phyloP scores from a whole-genome alignment of 2,888 invertebrate species.

The Phyto melanocephala region DNA sequence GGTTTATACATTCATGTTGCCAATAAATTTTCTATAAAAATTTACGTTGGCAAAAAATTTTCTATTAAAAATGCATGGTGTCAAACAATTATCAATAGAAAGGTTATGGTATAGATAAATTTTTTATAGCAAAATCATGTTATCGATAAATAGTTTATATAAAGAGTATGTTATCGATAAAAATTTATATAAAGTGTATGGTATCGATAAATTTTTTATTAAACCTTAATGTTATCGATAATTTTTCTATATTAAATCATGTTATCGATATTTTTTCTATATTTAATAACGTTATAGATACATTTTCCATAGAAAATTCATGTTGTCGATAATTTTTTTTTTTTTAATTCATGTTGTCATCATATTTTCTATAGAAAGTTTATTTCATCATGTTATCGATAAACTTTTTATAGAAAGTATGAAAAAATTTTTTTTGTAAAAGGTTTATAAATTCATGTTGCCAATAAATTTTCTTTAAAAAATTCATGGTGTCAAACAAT shows the following conservation, averaged over 20 bases:
- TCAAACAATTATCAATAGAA: too few species aligned
- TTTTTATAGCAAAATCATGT: not conserved
- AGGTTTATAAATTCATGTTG: not conserved
- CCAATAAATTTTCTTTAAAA: too few species aligned
- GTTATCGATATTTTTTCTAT: not conserved
- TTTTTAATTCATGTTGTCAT: not conserved
- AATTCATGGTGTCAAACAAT: too few species aligned
- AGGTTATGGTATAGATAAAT: not conserved
- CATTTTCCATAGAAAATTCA: not conserved
- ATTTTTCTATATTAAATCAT: not conserved
- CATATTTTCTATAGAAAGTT: not conserved
- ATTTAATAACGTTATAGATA: not conserved
- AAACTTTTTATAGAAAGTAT: too few species aligned
- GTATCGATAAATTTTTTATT: not conserved
- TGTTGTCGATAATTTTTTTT: not conserved
- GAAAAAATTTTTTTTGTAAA: too few species aligned
- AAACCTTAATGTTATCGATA: not conserved
- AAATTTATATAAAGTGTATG: not conserved
- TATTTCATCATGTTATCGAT: too few species aligned
- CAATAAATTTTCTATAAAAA: not conserved
- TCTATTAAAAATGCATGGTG: not conserved
- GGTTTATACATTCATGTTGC: too few species aligned
- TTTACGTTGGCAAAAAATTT: not conserved
- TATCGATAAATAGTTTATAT: not conserved
- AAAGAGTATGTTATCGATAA: not conserved